A percentile compares a stretch with the other conserved stretches of the same genome.
Conservation (phyloP, 2,113 vertebrate genomes). For the Cettia cetti region DNA sequence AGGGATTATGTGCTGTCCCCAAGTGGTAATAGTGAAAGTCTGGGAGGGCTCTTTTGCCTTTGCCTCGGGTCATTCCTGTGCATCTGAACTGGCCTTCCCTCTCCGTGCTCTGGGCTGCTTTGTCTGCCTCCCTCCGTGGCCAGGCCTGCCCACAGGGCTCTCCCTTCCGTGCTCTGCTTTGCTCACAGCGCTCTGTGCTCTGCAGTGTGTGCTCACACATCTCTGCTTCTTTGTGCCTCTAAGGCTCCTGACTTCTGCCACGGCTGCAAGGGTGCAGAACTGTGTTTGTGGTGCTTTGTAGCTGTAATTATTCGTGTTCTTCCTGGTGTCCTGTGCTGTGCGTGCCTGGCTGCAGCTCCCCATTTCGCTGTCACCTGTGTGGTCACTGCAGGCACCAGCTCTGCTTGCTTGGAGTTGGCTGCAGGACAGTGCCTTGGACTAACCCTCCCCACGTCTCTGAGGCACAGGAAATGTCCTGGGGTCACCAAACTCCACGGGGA, state of each 20-base stretch:
- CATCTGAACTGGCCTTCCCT: neutral
- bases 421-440: neutral
- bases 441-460: neutral
- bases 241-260: neutral
- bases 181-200: neutral
- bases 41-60: neutral
- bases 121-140: accelerated
- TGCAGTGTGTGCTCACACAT: neutral
- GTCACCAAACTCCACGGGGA: neutral
- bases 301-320: accelerated
- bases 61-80: neutral
- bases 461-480: neutral
- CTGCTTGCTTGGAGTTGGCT: neutral
- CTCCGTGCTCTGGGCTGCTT: neutral
- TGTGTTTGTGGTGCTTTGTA: neutral
- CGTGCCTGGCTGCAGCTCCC: neutral
- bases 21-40: neutral
- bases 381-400: neutral
- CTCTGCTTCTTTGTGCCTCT: neutral
- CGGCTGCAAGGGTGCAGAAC: accelerated
- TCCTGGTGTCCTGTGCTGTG: neutral
- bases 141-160: accelerated
- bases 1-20: neutral
- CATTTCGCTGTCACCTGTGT: neutral
- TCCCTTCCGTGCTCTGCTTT: neutral